Conservation (phyloP, 2,888 invertebrate genomes). For the Drosophila multiciliata region DNA sequence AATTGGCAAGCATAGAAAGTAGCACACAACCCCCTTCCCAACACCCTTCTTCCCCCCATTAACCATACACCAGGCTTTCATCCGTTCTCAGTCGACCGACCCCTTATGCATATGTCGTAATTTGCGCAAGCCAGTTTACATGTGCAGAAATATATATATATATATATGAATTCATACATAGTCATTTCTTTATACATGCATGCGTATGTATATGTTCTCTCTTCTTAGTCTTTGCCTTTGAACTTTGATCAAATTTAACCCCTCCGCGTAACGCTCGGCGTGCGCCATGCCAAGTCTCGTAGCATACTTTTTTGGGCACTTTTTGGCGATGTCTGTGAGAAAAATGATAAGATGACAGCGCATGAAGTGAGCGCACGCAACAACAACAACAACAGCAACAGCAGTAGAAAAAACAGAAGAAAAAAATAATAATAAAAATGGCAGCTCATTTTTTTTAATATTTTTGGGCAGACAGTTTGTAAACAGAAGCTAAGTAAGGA, state of each 20-base stretch:
- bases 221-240: conserved; percentile 67
- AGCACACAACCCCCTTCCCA: conserved; percentile 6
- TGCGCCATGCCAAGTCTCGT: conserved; percentile 37
- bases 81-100: conserved; percentile 21
- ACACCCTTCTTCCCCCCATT: conserved; percentile 10
- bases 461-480: conserved; percentile 73
- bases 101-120: conserved; percentile 65
- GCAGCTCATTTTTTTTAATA: conserved; percentile 75
- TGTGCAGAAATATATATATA: conserved; percentile 24
- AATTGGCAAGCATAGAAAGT: conserved; percentile 66
- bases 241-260: conserved; percentile 77
- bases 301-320: conserved; percentile 33
- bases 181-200: conserved; percentile 1
- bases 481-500: conserved; percentile 60
- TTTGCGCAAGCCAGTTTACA: conserved; percentile 73
- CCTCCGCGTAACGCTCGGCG: conserved; percentile 44
- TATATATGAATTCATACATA: conserved; percentile 8
- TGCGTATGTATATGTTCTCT: conserved; percentile 10
- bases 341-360: conserved; percentile 80
- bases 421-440: conserved; percentile 65
- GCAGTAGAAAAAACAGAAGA: neutral
- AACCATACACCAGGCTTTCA: conserved; percentile 3
- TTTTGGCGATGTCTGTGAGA: conserved; percentile 62
- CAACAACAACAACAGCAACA: conserved; percentile 9
- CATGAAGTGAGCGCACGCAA: conserved; percentile 57